phyloP scores from a whole-genome alignment of 2,888 invertebrate genomes.

The Watsonalla cultraria region DNA sequence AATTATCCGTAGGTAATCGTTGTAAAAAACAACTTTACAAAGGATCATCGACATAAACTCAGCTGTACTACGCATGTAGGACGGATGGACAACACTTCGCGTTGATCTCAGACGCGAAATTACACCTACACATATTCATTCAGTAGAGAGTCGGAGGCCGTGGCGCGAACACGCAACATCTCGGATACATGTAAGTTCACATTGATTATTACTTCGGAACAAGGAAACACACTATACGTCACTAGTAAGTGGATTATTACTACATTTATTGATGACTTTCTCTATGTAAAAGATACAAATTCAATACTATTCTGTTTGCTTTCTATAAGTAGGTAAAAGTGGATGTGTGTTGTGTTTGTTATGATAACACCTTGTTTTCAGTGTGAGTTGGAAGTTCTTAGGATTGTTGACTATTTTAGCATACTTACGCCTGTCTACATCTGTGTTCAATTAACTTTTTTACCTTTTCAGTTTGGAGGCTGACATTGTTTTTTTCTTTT shows the following conservation, averaged over 20 bases:
- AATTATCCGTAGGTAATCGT: background rate
- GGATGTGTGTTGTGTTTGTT: no score
- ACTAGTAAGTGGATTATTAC: background rate
- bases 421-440: no score
- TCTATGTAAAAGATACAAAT: no score
- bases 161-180: conserved; percentile 28
- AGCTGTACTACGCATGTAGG: conserved; percentile 7
- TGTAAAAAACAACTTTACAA: background rate
- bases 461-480: no score
- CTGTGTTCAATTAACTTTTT: no score
- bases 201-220: background rate
- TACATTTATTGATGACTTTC: no score
- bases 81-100: conserved; percentile 19
- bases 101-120: conserved; percentile 7
- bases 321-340: no score
- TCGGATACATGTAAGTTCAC: conserved; percentile 37
- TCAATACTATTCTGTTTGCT: no score
- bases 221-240: background rate
- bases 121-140: background rate
- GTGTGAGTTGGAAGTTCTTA: no score
- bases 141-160: conserved; percentile 36
- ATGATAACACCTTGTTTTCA: no score
- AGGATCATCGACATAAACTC: conserved; percentile 7
- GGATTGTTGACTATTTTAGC: no score
- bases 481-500: no score